Conservation (phyloP, 2,113 vertebrate genomes). For the Bujurquina vittata region DNA sequence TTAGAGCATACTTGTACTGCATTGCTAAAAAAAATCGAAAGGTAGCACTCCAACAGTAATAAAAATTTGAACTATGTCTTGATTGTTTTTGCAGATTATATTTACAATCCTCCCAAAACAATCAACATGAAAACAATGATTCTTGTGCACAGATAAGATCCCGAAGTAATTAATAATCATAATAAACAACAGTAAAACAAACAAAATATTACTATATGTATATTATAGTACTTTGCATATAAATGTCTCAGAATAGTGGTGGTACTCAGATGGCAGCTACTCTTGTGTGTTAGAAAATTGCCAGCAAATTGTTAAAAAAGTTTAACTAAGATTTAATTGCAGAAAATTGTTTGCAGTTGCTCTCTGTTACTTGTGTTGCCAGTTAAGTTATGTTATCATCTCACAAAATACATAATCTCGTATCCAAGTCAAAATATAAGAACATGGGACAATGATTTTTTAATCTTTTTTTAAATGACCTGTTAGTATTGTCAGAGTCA, state of each 20-base stretch:
- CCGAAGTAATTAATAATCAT: background rate
- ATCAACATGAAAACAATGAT: background rate
- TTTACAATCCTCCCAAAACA: background rate
- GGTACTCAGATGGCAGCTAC: background rate
- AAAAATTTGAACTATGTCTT: background rate
- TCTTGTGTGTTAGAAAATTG: background rate
- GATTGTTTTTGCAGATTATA: background rate
- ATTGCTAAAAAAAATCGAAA: background rate
- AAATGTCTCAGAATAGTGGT: background rate
- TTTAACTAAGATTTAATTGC: background rate
- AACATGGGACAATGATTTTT: background rate
- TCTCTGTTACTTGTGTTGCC: background rate
- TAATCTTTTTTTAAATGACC: background rate
- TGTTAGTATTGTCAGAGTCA: background rate
- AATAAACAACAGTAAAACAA: too few species aligned
- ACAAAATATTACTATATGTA: too few species aligned
- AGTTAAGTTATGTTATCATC: background rate
- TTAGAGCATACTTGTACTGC: background rate
- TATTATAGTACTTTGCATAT: background rate
- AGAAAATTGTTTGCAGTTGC: background rate
- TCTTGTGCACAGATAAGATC: background rate
- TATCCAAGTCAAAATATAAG: background rate
- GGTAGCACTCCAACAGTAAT: background rate
- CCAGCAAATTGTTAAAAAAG: background rate
- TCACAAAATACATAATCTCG: background rate